Percentiles rank a stretch among this genome's conserved stretches.
phyloP scores from a whole-genome alignment of 2,888 invertebrate genomes.

The Troilus luridus region DNA sequence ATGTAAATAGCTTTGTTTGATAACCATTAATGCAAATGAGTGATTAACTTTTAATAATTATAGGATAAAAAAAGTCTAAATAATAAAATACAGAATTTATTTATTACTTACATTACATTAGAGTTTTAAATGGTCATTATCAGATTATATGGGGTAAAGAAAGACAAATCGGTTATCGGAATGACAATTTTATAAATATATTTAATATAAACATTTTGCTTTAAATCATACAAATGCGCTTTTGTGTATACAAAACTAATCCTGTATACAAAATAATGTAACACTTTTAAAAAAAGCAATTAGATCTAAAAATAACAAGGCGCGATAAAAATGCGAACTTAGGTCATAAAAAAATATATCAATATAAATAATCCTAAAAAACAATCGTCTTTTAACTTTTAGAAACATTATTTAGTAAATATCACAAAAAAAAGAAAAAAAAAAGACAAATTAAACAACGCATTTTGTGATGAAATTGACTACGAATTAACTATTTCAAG shows the following conservation, averaged over 20 bases:
- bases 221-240: constrained; percentile 59
- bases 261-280: constrained; percentile 56
- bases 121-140: constrained; percentile 42
- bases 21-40: background rate
- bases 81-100: constrained; percentile 45
- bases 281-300: constrained; percentile 54
- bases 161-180: constrained; percentile 56
- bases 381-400: constrained; percentile 56
- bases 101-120: constrained; percentile 45
- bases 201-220: constrained; percentile 61
- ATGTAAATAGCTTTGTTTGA: background rate
- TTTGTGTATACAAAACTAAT: constrained; percentile 37
- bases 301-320: constrained; percentile 56
- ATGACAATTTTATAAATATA: constrained; percentile 64
- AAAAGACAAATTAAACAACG: constrained; percentile 14
- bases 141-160: constrained; percentile 49
- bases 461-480: constrained; percentile 49
- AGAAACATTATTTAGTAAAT: constrained; percentile 51
- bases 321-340: constrained; percentile 52
- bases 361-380: constrained; percentile 55
- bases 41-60: background rate
- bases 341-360: constrained; percentile 58
- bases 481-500: constrained; percentile 32
- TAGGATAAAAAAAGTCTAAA: constrained; percentile 24
- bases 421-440: constrained; percentile 47